Base-by-base conservation (phyloP, 2,888 invertebrate genomes). In the Galerucella nymphaeae region DNA sequence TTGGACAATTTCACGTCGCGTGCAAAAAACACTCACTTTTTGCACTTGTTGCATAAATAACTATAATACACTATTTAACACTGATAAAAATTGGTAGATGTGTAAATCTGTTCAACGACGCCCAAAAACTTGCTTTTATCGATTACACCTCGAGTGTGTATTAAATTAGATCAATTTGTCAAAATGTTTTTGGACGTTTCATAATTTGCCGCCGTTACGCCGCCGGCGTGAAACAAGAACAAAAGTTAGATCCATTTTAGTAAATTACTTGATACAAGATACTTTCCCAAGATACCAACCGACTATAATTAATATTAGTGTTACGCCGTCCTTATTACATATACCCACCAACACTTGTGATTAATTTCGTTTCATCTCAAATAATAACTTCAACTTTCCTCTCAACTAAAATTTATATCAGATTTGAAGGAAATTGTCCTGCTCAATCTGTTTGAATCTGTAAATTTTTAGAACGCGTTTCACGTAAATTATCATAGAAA, bases 141-240 rank as follows among this genome's bases (percentile, higher is more conserved):
- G 80, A 80, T 80, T 80, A 75, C 77, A 72, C 73, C 30, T 73
- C 76, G 68, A 75, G 77, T 80, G 78, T 80, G 75, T 79, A 77
- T 80, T 80, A 82, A 81, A 82, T 82, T 81, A 82, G 82, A 82
- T 82, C 82, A 82, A 82, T 82, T 82, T 82, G 82, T 82, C 82
- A 82, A 82, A 78, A 80, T 79, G 79, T 78, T 77, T 81, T 80
- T 76, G 79, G 81, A 79, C 81, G 80, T 79, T 78, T 80, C 80
- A 79, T 80, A 81, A 81, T 81, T 80, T 79, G 79, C 80, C 77
- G 75, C 71, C 74, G 79, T 55, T 55, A 77, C 48, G 62, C 61
- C 55, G 69, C 13, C 69, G 65, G 61, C 18, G 20, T 16, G 69
- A 77, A 80, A 78, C 78, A 78, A 78, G 80, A 80, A 78, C 80